Conservation (phyloP, 2,888 invertebrate species). For the Busseola fusca region DNA sequence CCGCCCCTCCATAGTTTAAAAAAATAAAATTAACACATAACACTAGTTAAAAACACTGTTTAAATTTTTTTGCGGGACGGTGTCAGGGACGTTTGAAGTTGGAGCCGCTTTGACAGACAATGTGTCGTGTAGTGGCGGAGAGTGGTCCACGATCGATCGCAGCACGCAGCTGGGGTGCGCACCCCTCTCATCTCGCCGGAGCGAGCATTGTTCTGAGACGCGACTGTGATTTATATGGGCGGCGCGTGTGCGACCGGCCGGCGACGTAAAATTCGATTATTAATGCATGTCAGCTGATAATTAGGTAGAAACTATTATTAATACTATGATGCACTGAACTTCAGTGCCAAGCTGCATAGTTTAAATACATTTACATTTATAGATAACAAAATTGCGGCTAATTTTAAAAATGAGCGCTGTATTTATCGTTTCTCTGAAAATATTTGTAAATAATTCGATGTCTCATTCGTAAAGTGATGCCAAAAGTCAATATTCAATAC, state of each 20-base stretch:
- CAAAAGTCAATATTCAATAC: slow-evolving; percentile 23
- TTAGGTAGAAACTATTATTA: slow-evolving; percentile 57
- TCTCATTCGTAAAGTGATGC: background rate
- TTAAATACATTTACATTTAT: slow-evolving; percentile 5
- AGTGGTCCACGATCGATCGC: slow-evolving; percentile 87
- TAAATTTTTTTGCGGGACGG: slow-evolving; percentile 59
- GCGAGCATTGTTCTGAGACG: slow-evolving; percentile 83
- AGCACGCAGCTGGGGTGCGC: slow-evolving; percentile 88
- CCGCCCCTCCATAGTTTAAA: slow-evolving; percentile 83
- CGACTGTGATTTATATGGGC: slow-evolving; percentile 81
- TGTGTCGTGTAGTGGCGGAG: slow-evolving; percentile 73
- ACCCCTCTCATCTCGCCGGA: slow-evolving; percentile 83
- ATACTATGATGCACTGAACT: slow-evolving; percentile 28
- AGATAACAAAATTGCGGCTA: background rate
- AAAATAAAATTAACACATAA: slow-evolving; percentile 76
- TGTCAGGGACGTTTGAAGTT: slow-evolving; percentile 67
- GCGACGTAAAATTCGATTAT: slow-evolving; percentile 65
- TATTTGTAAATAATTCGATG: slow-evolving; percentile 4
- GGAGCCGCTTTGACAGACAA: slow-evolving; percentile 80
- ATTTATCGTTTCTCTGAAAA: background rate
- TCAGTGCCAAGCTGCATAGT: slow-evolving; percentile 27
- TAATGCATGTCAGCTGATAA: slow-evolving; percentile 68
- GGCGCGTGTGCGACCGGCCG: slow-evolving; percentile 73
- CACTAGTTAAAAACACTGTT: slow-evolving; percentile 66
- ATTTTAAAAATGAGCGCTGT: background rate